Evolutionary conservation across 1,140 invertebrate species (phyloP), one percentile per base, ranked within the genome.

Genomic region (Charaxes varanes): DNA sequence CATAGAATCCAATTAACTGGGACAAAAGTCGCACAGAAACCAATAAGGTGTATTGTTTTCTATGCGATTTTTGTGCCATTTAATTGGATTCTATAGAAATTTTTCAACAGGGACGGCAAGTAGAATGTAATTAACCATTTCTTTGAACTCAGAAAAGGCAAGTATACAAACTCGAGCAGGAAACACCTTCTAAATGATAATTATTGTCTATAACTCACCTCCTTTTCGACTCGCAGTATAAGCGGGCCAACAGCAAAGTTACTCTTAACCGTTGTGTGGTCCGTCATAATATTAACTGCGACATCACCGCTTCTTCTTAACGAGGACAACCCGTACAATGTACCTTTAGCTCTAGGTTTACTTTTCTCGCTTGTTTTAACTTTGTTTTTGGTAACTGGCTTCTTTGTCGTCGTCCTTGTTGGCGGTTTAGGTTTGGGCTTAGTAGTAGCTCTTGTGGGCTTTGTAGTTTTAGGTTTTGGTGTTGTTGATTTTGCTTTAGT

Each of bases 161-260:
- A n/a, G n/a, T n/a, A n/a, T n/a, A n/a, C n/a, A n/a, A n/a, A n/a
- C n/a, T n/a, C n/a, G n/a, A n/a, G n/a, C n/a, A n/a, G n/a, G n/a
- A 23, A 23, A n/a, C 21, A 23, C 21, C 7, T 3, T 10, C 2
- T 23, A 23, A 23, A n/a, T 11, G 17, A 15, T 33, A 8, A 34
- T 24, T 17, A 13, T 41, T n/a, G n/a, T n/a, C n/a, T n/a, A n/a
- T n/a, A n/a, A n/a, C 58, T 60, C 73, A 90, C 88, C 82, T 93
- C 92, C 83, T 93, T 93, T 62, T 94, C 92, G 0, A 94, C 93
- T 68, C 91, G 91, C 22, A 94, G 71, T 3, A 90, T 89, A 4
- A 94, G 62, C 0, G 93, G 93, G 24, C 93, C 93, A 16, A 94
- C 73, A 7, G 89, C 88, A 68, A 94, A 94, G 64, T 91, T 92